Evolutionary conservation across 2,888 invertebrate genomes (phyloP).

Genomic region (Tuta absoluta): DNA sequence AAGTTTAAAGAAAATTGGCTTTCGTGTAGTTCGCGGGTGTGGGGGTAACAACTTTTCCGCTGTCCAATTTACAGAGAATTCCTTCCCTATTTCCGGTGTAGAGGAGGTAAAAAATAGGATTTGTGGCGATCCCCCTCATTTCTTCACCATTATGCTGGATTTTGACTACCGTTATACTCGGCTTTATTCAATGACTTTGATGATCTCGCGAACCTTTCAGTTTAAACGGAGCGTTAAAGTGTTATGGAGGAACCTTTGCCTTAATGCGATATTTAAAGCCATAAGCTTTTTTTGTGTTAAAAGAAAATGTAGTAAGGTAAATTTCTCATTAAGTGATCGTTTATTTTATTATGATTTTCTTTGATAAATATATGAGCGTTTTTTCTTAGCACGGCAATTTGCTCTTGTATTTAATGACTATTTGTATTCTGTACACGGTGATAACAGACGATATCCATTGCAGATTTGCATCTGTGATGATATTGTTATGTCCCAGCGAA

Average conservation of each 20-base stretch:
- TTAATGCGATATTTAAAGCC: constrained; percentile 29
- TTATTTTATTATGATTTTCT: neutral
- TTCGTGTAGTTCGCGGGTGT: constrained; percentile 48
- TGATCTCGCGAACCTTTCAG: constrained; percentile 39
- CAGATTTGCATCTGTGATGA: constrained; percentile 19
- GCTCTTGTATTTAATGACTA: neutral
- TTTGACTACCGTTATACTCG: constrained; percentile 44
- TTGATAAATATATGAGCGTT: neutral
- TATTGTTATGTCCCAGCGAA: constrained; percentile 10
- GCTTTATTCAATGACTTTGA: constrained; percentile 42
- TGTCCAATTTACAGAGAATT: constrained; percentile 60
- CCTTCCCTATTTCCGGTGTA: constrained; percentile 47
- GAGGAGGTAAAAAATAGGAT: constrained; percentile 49
- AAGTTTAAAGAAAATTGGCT: constrained; percentile 52
- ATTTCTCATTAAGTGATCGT: constrained; percentile 1
- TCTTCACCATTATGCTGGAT: constrained; percentile 46
- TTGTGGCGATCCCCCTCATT: constrained; percentile 49
- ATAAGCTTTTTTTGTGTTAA: constrained; percentile 14
- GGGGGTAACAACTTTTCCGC: constrained; percentile 54
- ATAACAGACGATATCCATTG: constrained; percentile 11
- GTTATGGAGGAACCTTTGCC: constrained; percentile 28
- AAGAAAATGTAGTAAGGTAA: constrained; percentile 9
- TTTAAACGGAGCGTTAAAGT: constrained; percentile 30
- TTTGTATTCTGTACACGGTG: neutral
- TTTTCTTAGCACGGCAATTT: neutral